Evolutionary conservation across 2,797 vertebrate genomes (phyloP).

Genomic region (Oryzias sinensis): DNA sequence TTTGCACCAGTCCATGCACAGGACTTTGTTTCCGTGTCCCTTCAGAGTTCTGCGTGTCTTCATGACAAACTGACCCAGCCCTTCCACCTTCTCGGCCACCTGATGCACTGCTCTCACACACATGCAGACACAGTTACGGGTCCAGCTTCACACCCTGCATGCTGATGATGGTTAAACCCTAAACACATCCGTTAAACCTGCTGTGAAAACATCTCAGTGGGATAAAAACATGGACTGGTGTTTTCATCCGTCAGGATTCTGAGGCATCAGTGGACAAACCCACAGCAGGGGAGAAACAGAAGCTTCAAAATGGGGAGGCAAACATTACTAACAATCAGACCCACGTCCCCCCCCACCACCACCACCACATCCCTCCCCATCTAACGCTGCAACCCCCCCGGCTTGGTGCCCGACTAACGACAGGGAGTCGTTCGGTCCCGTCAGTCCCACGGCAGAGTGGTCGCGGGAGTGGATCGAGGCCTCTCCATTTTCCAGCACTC

Average conservation of each 20-base stretch:
- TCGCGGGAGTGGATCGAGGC: slow-evolving; percentile 49
- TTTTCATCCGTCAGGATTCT: neutral
- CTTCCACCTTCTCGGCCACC: slow-evolving; percentile 95
- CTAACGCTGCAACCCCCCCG: neutral
- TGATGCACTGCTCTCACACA: slow-evolving; percentile 75
- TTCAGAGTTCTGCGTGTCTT: slow-evolving; percentile 96
- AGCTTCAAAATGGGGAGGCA: slow-evolving; percentile 43
- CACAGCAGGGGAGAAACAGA: slow-evolving; percentile 4
- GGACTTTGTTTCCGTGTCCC: slow-evolving; percentile 97
- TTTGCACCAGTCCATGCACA: slow-evolving; percentile 99
- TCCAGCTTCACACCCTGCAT: slow-evolving; percentile 1
- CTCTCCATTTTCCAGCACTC: slow-evolving; percentile 78
- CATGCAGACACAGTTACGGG: slow-evolving; percentile 2
- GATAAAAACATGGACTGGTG: neutral
- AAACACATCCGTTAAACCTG: slow-evolving; percentile 11
- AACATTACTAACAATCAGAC: slow-evolving; percentile 19
- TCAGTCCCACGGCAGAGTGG: slow-evolving; percentile 21
- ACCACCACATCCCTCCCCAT: neutral
- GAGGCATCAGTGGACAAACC: slow-evolving; percentile 6
- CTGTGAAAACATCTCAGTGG: neutral
- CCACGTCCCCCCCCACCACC: neutral
- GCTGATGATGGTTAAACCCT: neutral
- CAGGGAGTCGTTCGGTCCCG: neutral
- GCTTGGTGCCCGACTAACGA: neutral
- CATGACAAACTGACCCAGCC: slow-evolving; percentile 96